Evolutionary conservation across 1,140 invertebrate genomes (phyloP), one percentile per base, ranked within the genome.

Genomic region (Agrilus planipennis): DNA sequence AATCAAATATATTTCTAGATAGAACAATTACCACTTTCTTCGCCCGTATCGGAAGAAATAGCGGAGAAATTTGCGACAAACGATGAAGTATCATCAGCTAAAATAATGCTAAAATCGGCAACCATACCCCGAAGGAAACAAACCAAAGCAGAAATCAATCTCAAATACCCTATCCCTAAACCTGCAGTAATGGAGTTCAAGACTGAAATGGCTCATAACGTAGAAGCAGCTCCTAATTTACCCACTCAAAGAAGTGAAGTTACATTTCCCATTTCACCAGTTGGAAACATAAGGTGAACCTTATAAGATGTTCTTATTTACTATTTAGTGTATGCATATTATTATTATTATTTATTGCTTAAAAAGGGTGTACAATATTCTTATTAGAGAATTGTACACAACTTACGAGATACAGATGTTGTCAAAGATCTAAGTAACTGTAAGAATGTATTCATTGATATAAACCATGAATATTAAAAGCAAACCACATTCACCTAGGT

Each of bases 91-190:
- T 69, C 67, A 9, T 64, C 61, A 2, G 72, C 76, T 41, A 75
- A 77, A 41, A 77, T 79, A 25, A 76, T 71, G 2, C 51, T 78
- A 7, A 78, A 79, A 50, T 78, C 75, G 35, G 75, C 76, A 2
- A 79, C 77, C 0, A 57, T 79, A 38, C 75, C 76, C 3, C 68
- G 77, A 42, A 70, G 71, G 7, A 70, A 74, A 41, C 76, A 73
- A 10, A 72, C 72, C 20, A 78, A 78, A 57, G 70, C 75, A 2
- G 75, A 79, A 55, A 76, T 80, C 19, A 71, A 72, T 38, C 51
- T 79, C 41, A 65, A 71, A 30, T 62, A 61, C 40, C 64, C 72
- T 0, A 53, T 63, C 2, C 48, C 61, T 2, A 69, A 68, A 45
- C 63, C 65, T 14, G 58, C 66, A 39, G 63, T 56, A 28, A 60